Evolutionary conservation across 2,797 vertebrate species (phyloP).

Genomic region (Cossypha niveicapilla): DNA sequence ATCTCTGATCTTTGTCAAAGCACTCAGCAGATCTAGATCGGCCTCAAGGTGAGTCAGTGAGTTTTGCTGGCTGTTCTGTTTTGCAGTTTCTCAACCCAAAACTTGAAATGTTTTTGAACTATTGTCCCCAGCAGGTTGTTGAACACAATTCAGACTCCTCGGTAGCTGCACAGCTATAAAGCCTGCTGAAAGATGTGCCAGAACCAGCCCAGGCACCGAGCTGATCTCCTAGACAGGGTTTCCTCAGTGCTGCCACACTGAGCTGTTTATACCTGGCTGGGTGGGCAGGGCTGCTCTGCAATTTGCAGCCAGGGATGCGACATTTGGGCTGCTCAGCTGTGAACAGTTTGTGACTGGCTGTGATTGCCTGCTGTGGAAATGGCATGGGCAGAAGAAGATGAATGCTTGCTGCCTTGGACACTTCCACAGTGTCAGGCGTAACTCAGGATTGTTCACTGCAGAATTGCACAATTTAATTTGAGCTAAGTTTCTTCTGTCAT

Average conservation of each 20-base stretch:
- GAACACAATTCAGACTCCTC: not conserved
- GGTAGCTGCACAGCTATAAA: not conserved
- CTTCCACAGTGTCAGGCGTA: rapidly evolving
- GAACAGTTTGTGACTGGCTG: not conserved
- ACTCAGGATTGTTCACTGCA: not conserved
- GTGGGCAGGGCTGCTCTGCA: not conserved
- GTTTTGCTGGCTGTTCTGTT: not conserved
- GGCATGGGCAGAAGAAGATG: not conserved
- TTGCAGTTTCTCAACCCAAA: not conserved
- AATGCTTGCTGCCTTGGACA: not conserved
- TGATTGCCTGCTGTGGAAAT: not conserved
- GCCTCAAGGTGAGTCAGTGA: conserved; percentile 80
- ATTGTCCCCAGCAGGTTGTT: not conserved
- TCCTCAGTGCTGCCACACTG: not conserved
- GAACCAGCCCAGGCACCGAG: rapidly evolving
- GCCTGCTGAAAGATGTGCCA: not conserved
- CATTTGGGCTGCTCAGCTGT: not conserved
- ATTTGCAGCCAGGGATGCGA: rapidly evolving
- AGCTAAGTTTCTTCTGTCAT: not conserved
- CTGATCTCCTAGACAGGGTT: not conserved
- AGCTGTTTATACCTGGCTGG: not conserved
- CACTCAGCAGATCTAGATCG: conserved; percentile 86
- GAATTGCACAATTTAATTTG: not conserved
- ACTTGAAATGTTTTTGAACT: not conserved
- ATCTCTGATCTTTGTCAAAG: conserved; percentile 92